Base-by-base conservation (phyloP, 2,113 vertebrate genomes). In the Puntigrus tetrazona region DNA sequence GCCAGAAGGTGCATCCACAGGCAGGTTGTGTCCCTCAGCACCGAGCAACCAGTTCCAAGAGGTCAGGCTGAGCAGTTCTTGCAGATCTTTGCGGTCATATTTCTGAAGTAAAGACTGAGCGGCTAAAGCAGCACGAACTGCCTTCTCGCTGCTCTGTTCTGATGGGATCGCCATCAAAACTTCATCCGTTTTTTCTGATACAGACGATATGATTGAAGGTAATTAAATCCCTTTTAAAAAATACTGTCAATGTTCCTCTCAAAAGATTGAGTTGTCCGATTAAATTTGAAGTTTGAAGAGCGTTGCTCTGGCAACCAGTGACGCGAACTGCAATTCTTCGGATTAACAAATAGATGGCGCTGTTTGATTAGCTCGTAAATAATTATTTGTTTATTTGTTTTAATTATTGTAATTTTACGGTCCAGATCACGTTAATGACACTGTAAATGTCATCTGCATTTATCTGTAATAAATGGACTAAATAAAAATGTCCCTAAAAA, bases 71-170 rank as follows among this genome's bases (percentile, higher is more conserved):
- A 95, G 85, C 78, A 94, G 86, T 65, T 95, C 94, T 72, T 94
- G 92, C 4, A 93, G 63, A 82, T 95, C 93, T 52, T 67, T 93
- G 20, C 86, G 85, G 16, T 94, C 91, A 36, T 91, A 94, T 82
- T 93, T 95, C 34, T 91, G 89, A 88, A 96, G 94, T 84, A 94
- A 92, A 77, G 90, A 91, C 81, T 95, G 92, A 1, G 90, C 87
- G 63, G 89, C 81, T 47, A 93, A 81, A 34, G 92, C 92, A 73
- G 93, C 87, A 83, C 91, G 88, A 55, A 89, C 91, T 11, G 87
- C 81, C 45, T 91, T 87, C 41, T 92, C 92, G 61, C 20, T 69
- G 81, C 90, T 88, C 11, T 93, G 89, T 34, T 65, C 27, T 16
- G 41, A 11, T 22, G 73, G 9, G 13, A n/a, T 38, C 22, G 70